A percentile compares a stretch with the other conserved stretches of the same genome.
phyloP scores from a whole-genome alignment of 2,797 vertebrate genomes.

The Orestias chungarensis region DNA sequence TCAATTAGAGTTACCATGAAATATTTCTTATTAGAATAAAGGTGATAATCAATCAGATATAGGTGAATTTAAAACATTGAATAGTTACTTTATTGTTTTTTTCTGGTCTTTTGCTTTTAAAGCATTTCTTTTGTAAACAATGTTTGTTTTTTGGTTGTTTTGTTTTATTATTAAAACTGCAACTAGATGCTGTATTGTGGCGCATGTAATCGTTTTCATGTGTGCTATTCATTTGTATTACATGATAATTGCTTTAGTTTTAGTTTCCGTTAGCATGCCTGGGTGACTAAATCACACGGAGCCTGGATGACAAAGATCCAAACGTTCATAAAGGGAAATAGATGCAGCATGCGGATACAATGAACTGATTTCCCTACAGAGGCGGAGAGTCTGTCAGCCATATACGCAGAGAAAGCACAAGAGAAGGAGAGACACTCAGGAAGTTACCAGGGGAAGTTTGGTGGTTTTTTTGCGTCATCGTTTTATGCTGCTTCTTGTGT shows the following conservation, averaged over 20 bases:
- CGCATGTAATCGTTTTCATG: not conserved
- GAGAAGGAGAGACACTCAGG: slow-evolving; percentile 77
- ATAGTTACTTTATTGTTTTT: not conserved
- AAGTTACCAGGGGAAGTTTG: slow-evolving; percentile 84
- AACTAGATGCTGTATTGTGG: not conserved
- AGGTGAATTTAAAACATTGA: not conserved
- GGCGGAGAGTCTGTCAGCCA: slow-evolving; percentile 46
- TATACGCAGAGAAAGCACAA: slow-evolving; percentile 56
- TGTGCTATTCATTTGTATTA: not conserved
- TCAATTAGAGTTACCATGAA: not conserved
- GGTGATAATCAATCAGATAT: not conserved
- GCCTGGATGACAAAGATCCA: not conserved
- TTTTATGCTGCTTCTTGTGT: slow-evolving; percentile 72
- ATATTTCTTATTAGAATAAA: not conserved
- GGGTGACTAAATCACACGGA: not conserved
- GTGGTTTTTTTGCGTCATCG: slow-evolving; percentile 85
- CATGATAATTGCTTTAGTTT: not conserved
- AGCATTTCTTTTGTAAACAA: not conserved
- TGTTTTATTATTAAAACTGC: not conserved
- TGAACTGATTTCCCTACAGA: slow-evolving; percentile 66
- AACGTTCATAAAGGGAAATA: slow-evolving; percentile 44
- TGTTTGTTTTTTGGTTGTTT: no score
- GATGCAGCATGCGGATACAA: slow-evolving; percentile 42
- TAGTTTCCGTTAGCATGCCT: not conserved
- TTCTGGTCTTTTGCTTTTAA: not conserved